A percentile compares a stretch with the other conserved stretches of the same genome.
Evolutionary conservation across 2,888 invertebrate species (phyloP).

Genomic region (Phrixothrix hirtus): DNA sequence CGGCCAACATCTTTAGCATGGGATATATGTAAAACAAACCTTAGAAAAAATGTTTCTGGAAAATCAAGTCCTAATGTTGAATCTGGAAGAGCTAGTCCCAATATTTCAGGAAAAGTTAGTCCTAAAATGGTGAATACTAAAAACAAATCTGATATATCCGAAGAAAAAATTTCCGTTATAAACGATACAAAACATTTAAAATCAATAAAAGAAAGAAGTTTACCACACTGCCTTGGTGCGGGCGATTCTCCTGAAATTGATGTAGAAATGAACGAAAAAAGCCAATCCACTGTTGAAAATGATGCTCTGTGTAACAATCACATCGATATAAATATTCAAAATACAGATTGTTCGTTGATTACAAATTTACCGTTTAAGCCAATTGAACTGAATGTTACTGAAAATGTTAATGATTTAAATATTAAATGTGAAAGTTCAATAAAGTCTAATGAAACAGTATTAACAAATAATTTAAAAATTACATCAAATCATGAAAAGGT

Average conservation of each 20-base stretch:
- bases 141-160: slow-evolving; percentile 41
- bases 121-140: slow-evolving; percentile 60
- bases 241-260: too few relatives aligned
- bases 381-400: not conserved
- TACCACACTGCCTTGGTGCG: too few relatives aligned
- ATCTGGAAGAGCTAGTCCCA: slow-evolving; percentile 64
- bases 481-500: not conserved
- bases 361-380: not conserved
- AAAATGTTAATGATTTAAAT: not conserved
- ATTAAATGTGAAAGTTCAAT: not conserved
- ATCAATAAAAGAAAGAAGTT: not conserved
- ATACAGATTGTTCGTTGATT: too few relatives aligned
- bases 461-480: not conserved
- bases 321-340: not conserved
- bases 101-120: slow-evolving; percentile 64
- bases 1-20: slow-evolving; percentile 90
- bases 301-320: too few relatives aligned
- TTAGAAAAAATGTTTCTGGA: slow-evolving; percentile 51
- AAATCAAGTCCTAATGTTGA: slow-evolving; percentile 58
- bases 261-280: not conserved
- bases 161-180: slow-evolving; percentile 1
- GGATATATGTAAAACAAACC: slow-evolving; percentile 89
- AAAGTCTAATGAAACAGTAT: not conserved
- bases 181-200: not conserved
- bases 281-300: not conserved